These are phyloP conservation scores for Theretra japonica DNA, from an alignment of 2,888 invertebrate species.

Conservation along the genomic window DNA sequence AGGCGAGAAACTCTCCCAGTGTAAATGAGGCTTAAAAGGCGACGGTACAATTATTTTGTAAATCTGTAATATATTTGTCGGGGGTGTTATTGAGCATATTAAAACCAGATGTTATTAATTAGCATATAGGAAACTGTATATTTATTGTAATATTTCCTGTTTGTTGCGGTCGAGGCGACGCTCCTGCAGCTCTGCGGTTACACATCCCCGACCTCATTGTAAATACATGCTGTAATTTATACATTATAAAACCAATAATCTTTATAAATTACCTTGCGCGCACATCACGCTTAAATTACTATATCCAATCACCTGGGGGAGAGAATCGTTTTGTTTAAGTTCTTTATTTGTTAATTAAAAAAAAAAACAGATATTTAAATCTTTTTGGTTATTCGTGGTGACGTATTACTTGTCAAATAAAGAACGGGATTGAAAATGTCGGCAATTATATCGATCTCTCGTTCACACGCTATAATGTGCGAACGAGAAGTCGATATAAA, in stretches of 20 bases:
- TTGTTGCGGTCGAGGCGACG: slow-evolving; percentile 6
- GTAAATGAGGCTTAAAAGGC: not conserved
- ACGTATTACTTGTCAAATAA: no score
- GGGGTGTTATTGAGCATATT: not conserved
- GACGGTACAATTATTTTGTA: not conserved
- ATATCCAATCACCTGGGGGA: no score
- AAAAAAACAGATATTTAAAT: no score
- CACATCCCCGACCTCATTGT: slow-evolving; percentile 7
- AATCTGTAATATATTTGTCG: not conserved
- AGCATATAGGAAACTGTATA: not conserved
- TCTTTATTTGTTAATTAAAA: no score
- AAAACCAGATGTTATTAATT: slow-evolving; percentile 6
- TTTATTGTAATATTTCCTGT: slow-evolving; percentile 13
- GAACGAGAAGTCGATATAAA: no score
- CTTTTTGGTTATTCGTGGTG: no score
- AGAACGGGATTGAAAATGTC: no score
- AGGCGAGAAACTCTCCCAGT: no score
- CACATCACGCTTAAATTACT: not conserved
- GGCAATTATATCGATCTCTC: no score
- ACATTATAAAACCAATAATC: not conserved
- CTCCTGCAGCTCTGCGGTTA: slow-evolving; percentile 5
- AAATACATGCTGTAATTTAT: slow-evolving; percentile 3
- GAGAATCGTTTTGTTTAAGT: no score
- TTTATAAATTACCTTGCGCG: not conserved
- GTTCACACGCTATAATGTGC: no score